Percentiles rank a stretch among this genome's conserved stretches.
phyloP scores from a whole-genome alignment of 2,797 vertebrate genomes.

The Otus scops region DNA sequence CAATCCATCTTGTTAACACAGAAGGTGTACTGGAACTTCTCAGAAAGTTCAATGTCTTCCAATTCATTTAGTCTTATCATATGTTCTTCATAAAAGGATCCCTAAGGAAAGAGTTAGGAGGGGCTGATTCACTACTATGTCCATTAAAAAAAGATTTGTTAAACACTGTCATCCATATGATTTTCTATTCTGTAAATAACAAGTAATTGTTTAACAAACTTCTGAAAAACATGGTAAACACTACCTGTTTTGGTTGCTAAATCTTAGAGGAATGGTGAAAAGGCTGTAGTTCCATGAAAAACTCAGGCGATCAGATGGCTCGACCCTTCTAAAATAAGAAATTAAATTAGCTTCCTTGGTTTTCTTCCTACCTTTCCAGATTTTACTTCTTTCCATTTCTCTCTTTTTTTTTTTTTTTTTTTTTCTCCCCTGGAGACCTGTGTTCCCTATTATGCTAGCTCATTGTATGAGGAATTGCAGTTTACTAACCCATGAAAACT shows the following conservation, averaged over 20 bases:
- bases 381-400: neutral
- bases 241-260: neutral
- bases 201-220: neutral
- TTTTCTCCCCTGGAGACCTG: neutral
- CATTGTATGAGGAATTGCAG: neutral
- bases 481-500: neutral
- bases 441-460: neutral
- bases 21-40: neutral
- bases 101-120: neutral
- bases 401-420: neutral
- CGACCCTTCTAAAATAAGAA: neutral
- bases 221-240: neutral
- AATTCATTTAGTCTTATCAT: neutral
- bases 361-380: neutral
- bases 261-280: neutral
- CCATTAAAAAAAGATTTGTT: neutral
- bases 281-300: neutral
- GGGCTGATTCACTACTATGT: neutral
- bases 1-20: neutral
- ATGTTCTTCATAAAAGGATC: neutral
- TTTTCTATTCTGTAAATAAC: neutral
- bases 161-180: neutral
- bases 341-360: neutral
- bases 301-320: accelerated
- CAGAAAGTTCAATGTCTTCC: neutral